These are phyloP conservation scores for Parambassis ranga DNA, from an alignment of 2,797 vertebrate genomes.

Conservation along the genomic window DNA sequence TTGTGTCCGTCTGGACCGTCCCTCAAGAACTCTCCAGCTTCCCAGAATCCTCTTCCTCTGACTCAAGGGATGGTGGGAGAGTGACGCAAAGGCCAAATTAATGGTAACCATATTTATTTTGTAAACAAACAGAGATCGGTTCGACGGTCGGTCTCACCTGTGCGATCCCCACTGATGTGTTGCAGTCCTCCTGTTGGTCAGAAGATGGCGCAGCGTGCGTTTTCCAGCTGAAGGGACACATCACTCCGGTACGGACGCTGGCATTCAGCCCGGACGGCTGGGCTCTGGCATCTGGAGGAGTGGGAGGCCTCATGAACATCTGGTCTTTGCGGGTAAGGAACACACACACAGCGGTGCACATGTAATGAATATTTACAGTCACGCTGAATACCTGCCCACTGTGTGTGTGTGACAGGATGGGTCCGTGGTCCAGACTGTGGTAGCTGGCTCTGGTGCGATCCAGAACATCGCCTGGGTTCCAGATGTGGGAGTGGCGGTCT, in stretches of 20 bases:
- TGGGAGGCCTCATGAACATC: slow-evolving; percentile 96
- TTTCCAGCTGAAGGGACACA: slow-evolving; percentile 93
- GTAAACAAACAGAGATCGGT: background rate
- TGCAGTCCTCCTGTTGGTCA: slow-evolving; percentile 53
- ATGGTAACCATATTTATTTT: slow-evolving; percentile 39
- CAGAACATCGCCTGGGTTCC: slow-evolving; percentile 97
- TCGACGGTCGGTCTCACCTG: background rate
- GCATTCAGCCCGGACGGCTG: slow-evolving; percentile 94
- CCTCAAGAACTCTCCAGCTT: slow-evolving; percentile 82
- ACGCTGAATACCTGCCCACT: background rate
- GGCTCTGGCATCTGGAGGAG: slow-evolving; percentile 90
- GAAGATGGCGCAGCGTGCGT: slow-evolving; percentile 79
- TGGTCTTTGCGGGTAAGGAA: slow-evolving; percentile 89
- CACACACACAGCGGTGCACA: background rate
- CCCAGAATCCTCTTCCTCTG: slow-evolving; percentile 74
- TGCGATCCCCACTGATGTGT: background rate
- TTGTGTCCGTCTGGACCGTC: slow-evolving; percentile 93
- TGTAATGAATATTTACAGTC: background rate
- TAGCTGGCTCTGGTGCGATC: slow-evolving; percentile 94
- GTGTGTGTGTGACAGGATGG: slow-evolving; percentile 83
- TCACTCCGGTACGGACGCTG: slow-evolving; percentile 91
- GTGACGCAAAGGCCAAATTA: slow-evolving; percentile 80
- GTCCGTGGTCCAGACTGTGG: slow-evolving; percentile 92
- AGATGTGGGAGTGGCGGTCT: slow-evolving; percentile 94
- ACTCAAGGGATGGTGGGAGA: slow-evolving; percentile 89